Base-by-base conservation (phyloP, 2,113 vertebrate species). In the Clarias gariepinus region DNA sequence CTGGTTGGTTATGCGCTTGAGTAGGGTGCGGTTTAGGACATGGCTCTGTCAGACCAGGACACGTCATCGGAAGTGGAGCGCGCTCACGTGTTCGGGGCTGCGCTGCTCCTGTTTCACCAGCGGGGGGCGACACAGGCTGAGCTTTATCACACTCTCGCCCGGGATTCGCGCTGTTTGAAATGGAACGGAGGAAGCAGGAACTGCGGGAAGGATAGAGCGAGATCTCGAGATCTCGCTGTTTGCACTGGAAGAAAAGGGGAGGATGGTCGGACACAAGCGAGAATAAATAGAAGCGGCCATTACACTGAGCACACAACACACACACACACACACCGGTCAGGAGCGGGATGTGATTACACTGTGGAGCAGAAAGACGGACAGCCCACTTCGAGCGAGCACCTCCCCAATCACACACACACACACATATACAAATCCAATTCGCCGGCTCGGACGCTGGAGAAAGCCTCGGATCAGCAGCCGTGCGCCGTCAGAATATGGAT, bases 221-320 rank as follows among this genome's bases (percentile, higher is more conserved):
- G 91, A 90, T 47, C 41, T 6, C 82, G 93, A 95, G 91, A 88
- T 78, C 80, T 12, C 11, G 13, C 18, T 60, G 86, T 85, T 78
- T 80, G 84, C 60, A 69, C 84, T 25, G 30, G 61, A 86, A 61
- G 68, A 89, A 89, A 91, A 90, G 90, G 85, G 88, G 64, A 85
- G 87, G 82, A 63, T 58, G 60, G 13, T 55, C 84, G 77, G 86
- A 83, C 86, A 88, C 88, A 88, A 88, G 87, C 80, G 33, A 85
- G 89, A 91, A 91, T 3, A 88, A 91, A 91, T 2, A 88, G 89
- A 89, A 92, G 93, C 94, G 89, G 94, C 93, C 95, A 95, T 95
- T 95, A 89, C 90, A 87, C 83, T 87, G 89, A 90, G 85, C 88
- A 82, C 33, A 28, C 55, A 33, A 33, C 28, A 77, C 73, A 53